phyloP scores from a whole-genome alignment of 2,888 invertebrate species.

The Drosophila engyochracea region DNA sequence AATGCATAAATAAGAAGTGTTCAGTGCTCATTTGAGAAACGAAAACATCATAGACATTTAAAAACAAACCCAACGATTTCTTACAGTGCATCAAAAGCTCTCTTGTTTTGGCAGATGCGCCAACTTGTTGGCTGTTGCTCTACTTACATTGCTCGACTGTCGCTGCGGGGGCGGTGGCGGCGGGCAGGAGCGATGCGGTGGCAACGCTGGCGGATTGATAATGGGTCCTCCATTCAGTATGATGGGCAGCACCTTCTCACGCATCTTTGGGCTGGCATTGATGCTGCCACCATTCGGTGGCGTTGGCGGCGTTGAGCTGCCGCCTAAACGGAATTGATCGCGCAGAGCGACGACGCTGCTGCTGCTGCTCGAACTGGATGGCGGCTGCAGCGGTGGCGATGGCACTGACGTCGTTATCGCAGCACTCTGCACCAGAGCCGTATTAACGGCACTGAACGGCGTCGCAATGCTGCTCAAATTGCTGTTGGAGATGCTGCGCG shows the following conservation, averaged over 20 bases:
- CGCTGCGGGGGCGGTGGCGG: constrained; percentile 85
- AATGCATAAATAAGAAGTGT: neutral
- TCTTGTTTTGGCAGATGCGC: constrained; percentile 45
- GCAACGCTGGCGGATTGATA: constrained; percentile 84
- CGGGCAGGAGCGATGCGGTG: constrained; percentile 85
- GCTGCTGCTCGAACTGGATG: constrained; percentile 77
- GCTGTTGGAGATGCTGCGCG: constrained; percentile 84
- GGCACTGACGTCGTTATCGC: constrained; percentile 66
- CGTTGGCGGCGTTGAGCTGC: constrained; percentile 69
- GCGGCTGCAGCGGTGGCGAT: constrained; percentile 63
- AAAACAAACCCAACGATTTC: constrained; percentile 2
- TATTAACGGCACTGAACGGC: constrained; percentile 77
- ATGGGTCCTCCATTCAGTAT: constrained; percentile 81
- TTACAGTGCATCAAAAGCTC: constrained; percentile 19
- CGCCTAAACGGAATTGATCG: constrained; percentile 83
- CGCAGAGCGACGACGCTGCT: constrained; percentile 83
- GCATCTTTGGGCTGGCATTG: constrained; percentile 69
- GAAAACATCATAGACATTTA: neutral
- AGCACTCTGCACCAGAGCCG: constrained; percentile 72
- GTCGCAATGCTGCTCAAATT: constrained; percentile 82
- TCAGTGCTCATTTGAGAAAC: neutral
- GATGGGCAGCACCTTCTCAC: constrained; percentile 78
- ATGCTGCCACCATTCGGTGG: constrained; percentile 41
- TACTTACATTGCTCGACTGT: constrained; percentile 84
- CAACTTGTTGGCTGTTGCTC: constrained; percentile 47